Percentiles rank a stretch among this genome's conserved stretches.
These are phyloP conservation scores for Sebastes nivosus DNA, from an alignment of 2,797 vertebrate genomes.

Conservation along the genomic window DNA sequence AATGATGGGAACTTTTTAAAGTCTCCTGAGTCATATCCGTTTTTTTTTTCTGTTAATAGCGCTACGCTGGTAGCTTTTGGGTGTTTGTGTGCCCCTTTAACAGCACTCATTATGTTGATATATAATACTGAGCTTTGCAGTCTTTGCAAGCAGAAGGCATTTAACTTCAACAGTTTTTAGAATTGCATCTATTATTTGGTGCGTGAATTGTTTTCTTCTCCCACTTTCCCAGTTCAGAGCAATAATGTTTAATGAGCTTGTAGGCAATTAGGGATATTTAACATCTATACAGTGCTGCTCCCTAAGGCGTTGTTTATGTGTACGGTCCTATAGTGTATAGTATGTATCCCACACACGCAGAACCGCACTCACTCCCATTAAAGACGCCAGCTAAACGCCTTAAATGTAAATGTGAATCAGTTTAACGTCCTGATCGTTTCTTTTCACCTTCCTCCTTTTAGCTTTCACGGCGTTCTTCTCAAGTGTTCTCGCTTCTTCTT, in stretches of 20 bases:
- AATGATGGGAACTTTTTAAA: constrained; percentile 6
- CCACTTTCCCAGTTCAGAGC: constrained; percentile 28
- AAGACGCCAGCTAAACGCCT: not conserved
- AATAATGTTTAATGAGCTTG: constrained; percentile 58
- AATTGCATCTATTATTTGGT: constrained; percentile 48
- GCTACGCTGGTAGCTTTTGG: constrained; percentile 1
- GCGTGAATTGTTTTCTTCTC: constrained; percentile 35
- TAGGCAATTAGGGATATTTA: constrained; percentile 27
- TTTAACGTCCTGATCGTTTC: not conserved
- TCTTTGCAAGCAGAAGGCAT: constrained; percentile 29
- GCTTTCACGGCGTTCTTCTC: not conserved
- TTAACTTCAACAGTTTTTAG: constrained; percentile 43
- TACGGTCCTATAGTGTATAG: not conserved
- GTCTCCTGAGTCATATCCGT: not conserved
- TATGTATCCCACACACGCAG: not conserved
- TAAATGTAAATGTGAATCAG: constrained; percentile 4
- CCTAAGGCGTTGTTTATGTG: constrained; percentile 31
- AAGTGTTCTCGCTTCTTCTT: not conserved
- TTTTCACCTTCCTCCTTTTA: not conserved
- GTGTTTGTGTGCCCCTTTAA: constrained; percentile 14
- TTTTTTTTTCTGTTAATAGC: not conserved
- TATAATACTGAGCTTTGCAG: constrained; percentile 34
- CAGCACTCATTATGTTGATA: constrained; percentile 48
- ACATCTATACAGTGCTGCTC: constrained; percentile 20
- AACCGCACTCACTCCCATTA: not conserved